Evolutionary conservation across 2,888 invertebrate genomes (phyloP).

Genomic region (Chydorus sphaericus): DNA sequence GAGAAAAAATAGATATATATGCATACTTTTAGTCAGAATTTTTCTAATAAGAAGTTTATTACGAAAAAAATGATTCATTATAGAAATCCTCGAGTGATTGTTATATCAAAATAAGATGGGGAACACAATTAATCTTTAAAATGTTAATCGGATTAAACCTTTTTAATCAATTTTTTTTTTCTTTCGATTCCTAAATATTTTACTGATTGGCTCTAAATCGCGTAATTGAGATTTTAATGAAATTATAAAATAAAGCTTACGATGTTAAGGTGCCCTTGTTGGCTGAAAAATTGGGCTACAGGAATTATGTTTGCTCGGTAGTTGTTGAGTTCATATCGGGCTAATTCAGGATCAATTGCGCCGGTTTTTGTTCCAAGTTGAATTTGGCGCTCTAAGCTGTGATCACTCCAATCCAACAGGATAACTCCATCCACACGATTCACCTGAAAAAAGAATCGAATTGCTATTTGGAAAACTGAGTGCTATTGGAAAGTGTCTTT

Average conservation of each 20-base stretch:
- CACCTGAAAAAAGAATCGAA: slow-evolving; percentile 44
- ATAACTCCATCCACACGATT: slow-evolving; percentile 75
- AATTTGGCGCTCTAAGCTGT: slow-evolving; percentile 72
- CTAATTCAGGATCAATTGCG: slow-evolving; percentile 65
- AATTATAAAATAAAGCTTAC: slow-evolving; percentile 11
- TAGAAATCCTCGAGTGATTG: too few relatives aligned
- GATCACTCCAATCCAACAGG: slow-evolving; percentile 72
- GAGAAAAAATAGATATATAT: not conserved
- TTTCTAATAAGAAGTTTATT: too few relatives aligned
- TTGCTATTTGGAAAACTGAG: not conserved
- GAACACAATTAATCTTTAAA: too few relatives aligned
- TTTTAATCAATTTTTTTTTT: not conserved
- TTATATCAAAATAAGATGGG: too few relatives aligned
- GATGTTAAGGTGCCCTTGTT: slow-evolving; percentile 48
- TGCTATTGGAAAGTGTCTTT: slow-evolving; percentile 16
- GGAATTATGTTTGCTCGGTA: slow-evolving; percentile 80
- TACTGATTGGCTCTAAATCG: not conserved
- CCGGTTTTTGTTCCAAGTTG: slow-evolving; percentile 79
- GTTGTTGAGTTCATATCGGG: slow-evolving; percentile 74
- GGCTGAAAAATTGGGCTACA: slow-evolving; percentile 79
- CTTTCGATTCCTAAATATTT: slow-evolving; percentile 8
- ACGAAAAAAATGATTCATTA: too few relatives aligned
- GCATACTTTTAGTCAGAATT: not conserved
- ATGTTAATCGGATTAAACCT: too few relatives aligned
- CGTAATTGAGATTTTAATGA: not conserved